Percentiles rank a stretch among this genome's conserved stretches.
Evolutionary conservation across 2,113 vertebrate species (phyloP).

Genomic region (Acrocephalus kingi): DNA sequence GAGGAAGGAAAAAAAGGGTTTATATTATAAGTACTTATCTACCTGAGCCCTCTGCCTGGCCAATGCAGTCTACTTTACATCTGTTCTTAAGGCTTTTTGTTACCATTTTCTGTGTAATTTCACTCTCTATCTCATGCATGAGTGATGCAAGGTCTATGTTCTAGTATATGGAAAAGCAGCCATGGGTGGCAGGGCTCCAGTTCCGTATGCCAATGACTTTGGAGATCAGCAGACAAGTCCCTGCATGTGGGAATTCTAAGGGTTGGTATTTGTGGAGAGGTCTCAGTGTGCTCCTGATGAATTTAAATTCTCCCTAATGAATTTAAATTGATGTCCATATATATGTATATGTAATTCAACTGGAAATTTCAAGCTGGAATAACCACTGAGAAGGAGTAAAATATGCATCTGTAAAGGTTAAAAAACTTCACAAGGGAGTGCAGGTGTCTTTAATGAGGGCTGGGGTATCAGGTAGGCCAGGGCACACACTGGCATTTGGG

Average conservation of each 20-base stretch:
- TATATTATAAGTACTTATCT: background rate
- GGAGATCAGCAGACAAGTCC: background rate
- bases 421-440: background rate
- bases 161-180: background rate
- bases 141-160: background rate
- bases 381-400: background rate
- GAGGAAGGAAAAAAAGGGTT: background rate
- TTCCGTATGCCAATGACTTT: background rate
- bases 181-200: background rate
- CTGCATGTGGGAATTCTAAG: background rate
- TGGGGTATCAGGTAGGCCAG: accelerated
- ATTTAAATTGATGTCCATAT: background rate
- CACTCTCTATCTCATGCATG: background rate
- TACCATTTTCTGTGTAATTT: background rate
- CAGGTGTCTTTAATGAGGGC: background rate
- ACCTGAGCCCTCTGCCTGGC: background rate
- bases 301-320: background rate
- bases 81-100: background rate
- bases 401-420: background rate
- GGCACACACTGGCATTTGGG: accelerated
- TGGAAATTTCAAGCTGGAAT: background rate
- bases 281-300: background rate
- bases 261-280: accelerated
- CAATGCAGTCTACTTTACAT: background rate
- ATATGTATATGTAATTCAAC: background rate